These are phyloP conservation scores for Epiblema foenella DNA, from an alignment of 2,888 invertebrate species.

Conservation along the genomic window DNA sequence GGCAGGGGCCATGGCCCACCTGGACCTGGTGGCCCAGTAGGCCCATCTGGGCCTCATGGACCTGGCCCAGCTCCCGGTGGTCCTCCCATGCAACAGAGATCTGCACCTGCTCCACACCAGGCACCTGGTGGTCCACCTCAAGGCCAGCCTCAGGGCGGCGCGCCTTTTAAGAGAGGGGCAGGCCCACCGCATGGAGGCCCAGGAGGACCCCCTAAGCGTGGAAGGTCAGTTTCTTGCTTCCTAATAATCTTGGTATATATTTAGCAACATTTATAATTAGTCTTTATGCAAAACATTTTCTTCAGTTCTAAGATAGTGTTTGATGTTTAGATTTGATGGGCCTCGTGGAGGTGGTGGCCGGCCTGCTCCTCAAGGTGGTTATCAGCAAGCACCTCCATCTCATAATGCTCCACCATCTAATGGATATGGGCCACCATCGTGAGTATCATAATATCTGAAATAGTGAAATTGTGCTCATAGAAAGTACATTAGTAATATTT, in stretches of 20 bases:
- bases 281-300: neutral
- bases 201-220: constrained; percentile 75
- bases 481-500: too few relatives aligned
- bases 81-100: constrained; percentile 50
- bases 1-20: constrained; percentile 66
- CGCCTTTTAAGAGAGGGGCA: constrained; percentile 71
- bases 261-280: neutral
- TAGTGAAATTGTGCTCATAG: neutral
- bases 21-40: constrained; percentile 41
- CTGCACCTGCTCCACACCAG: constrained; percentile 55
- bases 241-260: neutral
- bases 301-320: neutral
- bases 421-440: constrained; percentile 74
- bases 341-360: constrained; percentile 63
- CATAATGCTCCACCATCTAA: constrained; percentile 67
- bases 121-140: constrained; percentile 49
- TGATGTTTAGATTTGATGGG: constrained; percentile 68
- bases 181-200: constrained; percentile 70
- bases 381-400: constrained; percentile 62
- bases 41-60: constrained; percentile 46
- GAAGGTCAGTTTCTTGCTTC: constrained; percentile 59
- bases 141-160: constrained; percentile 47
- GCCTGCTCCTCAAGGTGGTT: constrained; percentile 62
- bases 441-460: constrained; percentile 51
- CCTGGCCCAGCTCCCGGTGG: constrained; percentile 49